These are phyloP conservation scores for Cephus spinipes DNA, from an alignment of 2,888 invertebrate species.

Conservation along the genomic window DNA sequence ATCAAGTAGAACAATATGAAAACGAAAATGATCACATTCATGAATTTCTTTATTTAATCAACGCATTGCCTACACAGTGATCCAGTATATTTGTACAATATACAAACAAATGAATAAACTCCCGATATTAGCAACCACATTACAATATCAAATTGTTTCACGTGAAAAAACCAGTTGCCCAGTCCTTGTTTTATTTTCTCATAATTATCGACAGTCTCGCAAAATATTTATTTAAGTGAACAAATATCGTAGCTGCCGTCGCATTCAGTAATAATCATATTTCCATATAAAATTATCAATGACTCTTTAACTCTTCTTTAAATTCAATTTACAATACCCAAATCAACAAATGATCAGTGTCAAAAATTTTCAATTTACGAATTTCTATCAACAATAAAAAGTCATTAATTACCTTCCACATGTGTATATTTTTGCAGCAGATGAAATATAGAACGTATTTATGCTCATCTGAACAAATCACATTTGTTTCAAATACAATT, in stretches of 20 bases:
- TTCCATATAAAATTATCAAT: background rate
- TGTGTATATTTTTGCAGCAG: background rate
- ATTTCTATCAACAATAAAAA: background rate
- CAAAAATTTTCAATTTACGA: background rate
- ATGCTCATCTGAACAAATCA: background rate
- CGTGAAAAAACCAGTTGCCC: background rate
- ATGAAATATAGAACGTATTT: background rate
- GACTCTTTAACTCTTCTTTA: background rate
- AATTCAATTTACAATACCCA: background rate
- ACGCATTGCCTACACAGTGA: background rate
- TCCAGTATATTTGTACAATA: background rate
- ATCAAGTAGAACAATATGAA: conserved; percentile 26
- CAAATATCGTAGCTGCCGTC: background rate
- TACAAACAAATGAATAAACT: background rate
- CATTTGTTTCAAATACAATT: background rate
- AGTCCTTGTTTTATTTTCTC: background rate
- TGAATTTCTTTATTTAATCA: background rate
- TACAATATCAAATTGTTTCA: background rate
- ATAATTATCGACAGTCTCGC: background rate
- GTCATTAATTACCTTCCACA: background rate
- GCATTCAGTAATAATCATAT: background rate
- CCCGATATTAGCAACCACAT: background rate
- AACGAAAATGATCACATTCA: background rate
- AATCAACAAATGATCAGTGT: background rate
- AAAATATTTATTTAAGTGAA: background rate